Evolutionary conservation across 2,888 invertebrate species (phyloP).

Genomic region (Mimas tiliae): DNA sequence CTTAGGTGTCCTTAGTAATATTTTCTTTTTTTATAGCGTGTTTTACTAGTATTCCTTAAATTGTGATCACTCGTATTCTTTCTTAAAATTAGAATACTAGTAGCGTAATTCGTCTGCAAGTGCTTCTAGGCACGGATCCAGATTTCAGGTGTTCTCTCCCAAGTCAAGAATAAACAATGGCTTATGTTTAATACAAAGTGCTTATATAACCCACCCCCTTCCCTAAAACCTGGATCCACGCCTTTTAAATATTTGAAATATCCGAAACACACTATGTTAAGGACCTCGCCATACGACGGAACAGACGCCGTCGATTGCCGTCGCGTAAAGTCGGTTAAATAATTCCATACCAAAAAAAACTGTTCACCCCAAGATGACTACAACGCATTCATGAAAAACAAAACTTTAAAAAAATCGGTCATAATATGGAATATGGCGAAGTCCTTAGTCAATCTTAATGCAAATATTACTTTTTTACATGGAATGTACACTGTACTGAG

Average conservation of each 20-base stretch:
- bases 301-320: neutral
- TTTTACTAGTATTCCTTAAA: neutral
- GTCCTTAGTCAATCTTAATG: neutral
- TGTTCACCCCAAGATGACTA: too few species aligned
- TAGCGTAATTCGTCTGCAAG: neutral
- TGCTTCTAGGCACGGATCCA: neutral
- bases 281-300: neutral
- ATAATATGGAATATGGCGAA: neutral
- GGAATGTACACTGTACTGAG: constrained; percentile 12
- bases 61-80: constrained; percentile 4
- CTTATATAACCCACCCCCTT: too few species aligned
- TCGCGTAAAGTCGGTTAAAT: too few species aligned
- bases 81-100: neutral
- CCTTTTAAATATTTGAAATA: too few species aligned
- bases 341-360: too few species aligned
- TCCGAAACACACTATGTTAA: too few species aligned
- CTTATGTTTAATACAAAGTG: too few species aligned
- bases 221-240: too few species aligned
- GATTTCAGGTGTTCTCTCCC: neutral
- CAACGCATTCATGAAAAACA: too few species aligned
- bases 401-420: neutral
- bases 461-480: neutral
- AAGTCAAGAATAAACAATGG: neutral
- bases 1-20: neutral
- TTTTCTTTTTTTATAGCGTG: neutral